Evolutionary conservation across 2,797 vertebrate genomes (phyloP), one percentile per base, ranked within the genome.

Genomic region (Meda fulgida): DNA sequence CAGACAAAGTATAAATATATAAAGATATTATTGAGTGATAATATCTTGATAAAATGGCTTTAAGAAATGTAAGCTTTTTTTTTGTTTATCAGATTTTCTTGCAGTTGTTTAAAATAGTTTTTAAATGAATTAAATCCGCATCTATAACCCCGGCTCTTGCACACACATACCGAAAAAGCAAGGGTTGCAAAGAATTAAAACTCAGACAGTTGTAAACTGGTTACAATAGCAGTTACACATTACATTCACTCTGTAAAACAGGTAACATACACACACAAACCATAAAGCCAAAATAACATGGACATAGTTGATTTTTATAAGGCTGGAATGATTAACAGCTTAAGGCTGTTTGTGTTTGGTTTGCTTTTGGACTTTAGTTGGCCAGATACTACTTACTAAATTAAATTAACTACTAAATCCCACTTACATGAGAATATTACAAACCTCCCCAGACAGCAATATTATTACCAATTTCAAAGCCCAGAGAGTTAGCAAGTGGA

Each of bases 281-380:
- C 93, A 94, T 94, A 95, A 95, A 93, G 93, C 93, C 91, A 94
- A 94, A 95, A 95, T 94, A 95, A 94, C 93, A 93, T 94, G 93
- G 92, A 93, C 94, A 94, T 92, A 93, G 94, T 95, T 92, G 94
- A 94, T 92, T 94, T 91, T 31, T 91, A 93, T 89, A 92, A 93
- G 90, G 93, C 93, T 92, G 90, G 92, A 93, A 92, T 91, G 92
- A 92, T 93, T 93, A 94, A 95, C 93, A 94, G 94, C 94, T 94
- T 92, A 93, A 90, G 5, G 87, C 89, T 80, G 92, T 89, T 90
- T 72, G 89, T 87, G 87, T 89, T 89, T 91, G 89, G 91, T 94
- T 93, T 93, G 7, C 51, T 48, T 18, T 73, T 73, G 7, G 5
- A 78, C 16, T 26, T 63, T n/a, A 43, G 69, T 26, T n/a, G 23